Conservation (phyloP, 2,888 invertebrate genomes). For the Troglohyphantes excavatus region DNA sequence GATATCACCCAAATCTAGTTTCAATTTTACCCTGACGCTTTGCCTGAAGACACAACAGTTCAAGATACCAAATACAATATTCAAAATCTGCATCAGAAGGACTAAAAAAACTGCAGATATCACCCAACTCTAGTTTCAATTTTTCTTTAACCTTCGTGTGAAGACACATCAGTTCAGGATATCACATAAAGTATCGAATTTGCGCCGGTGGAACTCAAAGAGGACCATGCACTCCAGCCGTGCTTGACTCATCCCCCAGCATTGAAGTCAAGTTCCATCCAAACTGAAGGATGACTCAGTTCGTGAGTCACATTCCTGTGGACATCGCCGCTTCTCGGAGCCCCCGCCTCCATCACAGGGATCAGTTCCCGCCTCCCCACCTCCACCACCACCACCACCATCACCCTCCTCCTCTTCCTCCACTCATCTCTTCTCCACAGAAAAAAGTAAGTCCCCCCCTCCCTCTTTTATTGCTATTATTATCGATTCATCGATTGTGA, state of each 20-base stretch:
- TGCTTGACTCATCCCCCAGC: background rate
- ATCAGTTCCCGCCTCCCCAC: conserved; percentile 60
- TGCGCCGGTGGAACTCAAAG: too few relatives aligned
- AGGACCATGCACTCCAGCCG: background rate
- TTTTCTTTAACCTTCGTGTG: too few relatives aligned
- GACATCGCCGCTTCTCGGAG: conserved; percentile 65
- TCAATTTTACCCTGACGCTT: too few relatives aligned
- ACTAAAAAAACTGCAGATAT: too few relatives aligned
- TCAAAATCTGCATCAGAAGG: too few relatives aligned
- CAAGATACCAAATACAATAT: too few relatives aligned
- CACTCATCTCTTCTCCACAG: conserved; percentile 42
- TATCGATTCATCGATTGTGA: conserved; percentile 1
- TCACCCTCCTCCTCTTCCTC: conserved; percentile 39
- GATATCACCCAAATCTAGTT: too few relatives aligned
- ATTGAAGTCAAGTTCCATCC: background rate
- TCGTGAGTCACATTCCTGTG: conserved; percentile 78
- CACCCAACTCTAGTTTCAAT: too few relatives aligned
- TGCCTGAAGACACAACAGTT: too few relatives aligned
- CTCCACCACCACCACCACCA: conserved; percentile 48
- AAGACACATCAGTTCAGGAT: too few relatives aligned
- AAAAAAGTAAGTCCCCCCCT: conserved; percentile 70
- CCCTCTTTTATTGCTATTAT: background rate
- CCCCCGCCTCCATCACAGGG: conserved; percentile 59
- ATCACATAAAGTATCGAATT: too few relatives aligned
- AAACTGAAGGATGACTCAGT: conserved; percentile 71